A percentile compares a stretch with the other conserved stretches of the same genome.
Evolutionary conservation across 92 coral and sea anemone species (phyloP).

Genomic region (Nematostella vectensis): DNA sequence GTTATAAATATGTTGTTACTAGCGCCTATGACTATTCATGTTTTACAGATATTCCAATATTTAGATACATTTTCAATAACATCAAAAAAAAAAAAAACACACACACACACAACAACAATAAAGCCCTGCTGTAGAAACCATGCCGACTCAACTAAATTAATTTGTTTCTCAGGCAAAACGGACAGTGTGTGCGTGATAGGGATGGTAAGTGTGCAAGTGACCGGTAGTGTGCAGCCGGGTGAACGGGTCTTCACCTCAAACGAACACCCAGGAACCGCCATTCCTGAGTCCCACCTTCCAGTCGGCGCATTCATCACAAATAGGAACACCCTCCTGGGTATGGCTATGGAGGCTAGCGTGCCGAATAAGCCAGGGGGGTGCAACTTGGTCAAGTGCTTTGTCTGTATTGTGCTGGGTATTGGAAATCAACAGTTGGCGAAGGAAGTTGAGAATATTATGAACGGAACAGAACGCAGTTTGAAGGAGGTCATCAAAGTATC

Average conservation of each 20-base stretch:
- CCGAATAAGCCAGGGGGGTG: conserved; percentile 54
- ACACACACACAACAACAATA: too few species aligned
- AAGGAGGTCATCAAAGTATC: conserved; percentile 56
- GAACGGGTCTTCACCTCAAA: conserved; percentile 87
- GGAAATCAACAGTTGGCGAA: conserved; percentile 56
- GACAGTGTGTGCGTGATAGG: conserved; percentile 98
- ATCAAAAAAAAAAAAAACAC: too few species aligned
- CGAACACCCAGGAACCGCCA: conserved; percentile 68
- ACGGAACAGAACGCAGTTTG: conserved; percentile 51
- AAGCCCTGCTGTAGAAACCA: too few species aligned
- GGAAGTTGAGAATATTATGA: conserved; percentile 71
- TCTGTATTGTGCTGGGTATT: conserved; percentile 94
- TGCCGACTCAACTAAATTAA: too few species aligned
- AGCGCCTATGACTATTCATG: too few species aligned
- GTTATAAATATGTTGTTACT: too few species aligned
- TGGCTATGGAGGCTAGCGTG: conserved; percentile 81
- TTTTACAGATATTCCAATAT: too few species aligned
- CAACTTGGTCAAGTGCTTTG: conserved; percentile 78
- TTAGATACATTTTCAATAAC: too few species aligned
- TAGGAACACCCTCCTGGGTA: conserved; percentile 71
- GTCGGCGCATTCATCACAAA: conserved; percentile 57
- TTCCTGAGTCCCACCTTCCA: conserved; percentile 95
- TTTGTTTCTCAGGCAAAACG: conserved; percentile 24
- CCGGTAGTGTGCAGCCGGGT: conserved; percentile 74
- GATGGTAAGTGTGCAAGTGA: conserved; percentile 78